Evolutionary conservation across 1,140 invertebrate species (phyloP), one percentile per base, ranked within the genome.

Genomic region (Camponotus pennsylvanicus): DNA sequence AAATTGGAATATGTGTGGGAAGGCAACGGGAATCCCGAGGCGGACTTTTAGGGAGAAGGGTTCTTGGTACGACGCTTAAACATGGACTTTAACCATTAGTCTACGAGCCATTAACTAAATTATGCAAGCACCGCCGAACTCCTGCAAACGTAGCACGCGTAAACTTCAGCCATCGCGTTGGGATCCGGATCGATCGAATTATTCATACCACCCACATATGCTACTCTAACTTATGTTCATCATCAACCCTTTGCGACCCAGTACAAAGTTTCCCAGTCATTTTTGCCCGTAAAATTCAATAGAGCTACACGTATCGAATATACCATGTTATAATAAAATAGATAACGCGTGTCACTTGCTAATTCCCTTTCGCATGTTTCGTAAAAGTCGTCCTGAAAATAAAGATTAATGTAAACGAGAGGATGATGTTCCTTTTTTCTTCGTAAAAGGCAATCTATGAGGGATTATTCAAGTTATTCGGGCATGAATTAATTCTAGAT

Each of bases 31-130:
- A 83, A 63, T 83, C 79, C 45, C 69, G 69, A 42, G 69, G 55
- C 55, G 79, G 57, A 80, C 67, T 70, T 66, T 80, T 80, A 13
- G 21, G 80, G 71, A 70, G 71, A 85, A 85, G 71, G 86, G 82
- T 88, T 86, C 77, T 66, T 40, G 64, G 45, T 70, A 79, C 75
- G 69, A 87, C 61, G 73, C 79, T 90, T 90, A 89, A 90, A 80
- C 88, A 78, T 66, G 52, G 76, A 67, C 79, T 59, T 73, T 78
- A 85, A 71, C 87, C 89, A 86, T 90, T 90, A 90, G 88, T 85
- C 85, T 87, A 90, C 88, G 88, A 90, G 89, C 88, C 89, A 89
- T 89, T 89, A 90, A 80, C 85, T 90, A 87, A 90, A 90, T 90
- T 90, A 90, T 90, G 88, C 70, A 90, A 87, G 78, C 73, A 55